A percentile compares a stretch with the other conserved stretches of the same genome.
phyloP scores from a whole-genome alignment of 1,140 invertebrate genomes.

The Charaxes varanes region DNA sequence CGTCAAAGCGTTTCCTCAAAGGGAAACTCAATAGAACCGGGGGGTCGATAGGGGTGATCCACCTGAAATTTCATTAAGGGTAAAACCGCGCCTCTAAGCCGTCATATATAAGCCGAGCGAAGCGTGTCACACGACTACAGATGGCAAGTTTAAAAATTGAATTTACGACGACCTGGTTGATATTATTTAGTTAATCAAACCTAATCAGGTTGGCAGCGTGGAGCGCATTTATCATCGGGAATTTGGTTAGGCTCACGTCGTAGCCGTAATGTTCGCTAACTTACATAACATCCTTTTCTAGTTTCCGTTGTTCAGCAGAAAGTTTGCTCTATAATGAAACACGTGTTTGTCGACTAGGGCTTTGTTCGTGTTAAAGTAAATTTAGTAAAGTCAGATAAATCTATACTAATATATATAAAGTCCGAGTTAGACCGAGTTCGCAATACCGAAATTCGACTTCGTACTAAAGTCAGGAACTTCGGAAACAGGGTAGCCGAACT shows the following conservation, averaged over 20 bases:
- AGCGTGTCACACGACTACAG: constrained; percentile 6
- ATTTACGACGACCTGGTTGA: constrained; percentile 34
- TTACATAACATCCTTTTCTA: constrained; percentile 13
- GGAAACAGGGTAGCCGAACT: too few species aligned
- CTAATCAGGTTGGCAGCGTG: constrained; percentile 39
- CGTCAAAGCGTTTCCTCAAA: constrained; percentile 17
- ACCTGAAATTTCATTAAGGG: constrained; percentile 20
- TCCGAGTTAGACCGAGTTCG: too few species aligned
- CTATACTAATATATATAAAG: too few species aligned
- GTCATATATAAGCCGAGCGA: constrained; percentile 5
- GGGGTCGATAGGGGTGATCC: constrained; percentile 14
- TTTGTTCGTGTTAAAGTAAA: too few species aligned
- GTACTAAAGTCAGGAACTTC: too few species aligned
- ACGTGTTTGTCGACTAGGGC: too few species aligned
- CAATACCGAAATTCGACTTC: too few species aligned
- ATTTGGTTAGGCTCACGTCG: constrained; percentile 15
- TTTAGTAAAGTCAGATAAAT: too few species aligned
- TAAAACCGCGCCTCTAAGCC: constrained; percentile 8
- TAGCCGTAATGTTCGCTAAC: constrained; percentile 11
- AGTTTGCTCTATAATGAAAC: too few species aligned
- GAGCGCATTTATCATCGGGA: constrained; percentile 27
- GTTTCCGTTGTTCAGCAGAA: constrained; percentile 1
- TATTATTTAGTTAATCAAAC: constrained; percentile 42
- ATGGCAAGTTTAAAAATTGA: constrained; percentile 33
- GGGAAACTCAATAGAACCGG: constrained; percentile 14